Conservation (phyloP, 2,888 invertebrate genomes). For the Falcaria lacertinaria region DNA sequence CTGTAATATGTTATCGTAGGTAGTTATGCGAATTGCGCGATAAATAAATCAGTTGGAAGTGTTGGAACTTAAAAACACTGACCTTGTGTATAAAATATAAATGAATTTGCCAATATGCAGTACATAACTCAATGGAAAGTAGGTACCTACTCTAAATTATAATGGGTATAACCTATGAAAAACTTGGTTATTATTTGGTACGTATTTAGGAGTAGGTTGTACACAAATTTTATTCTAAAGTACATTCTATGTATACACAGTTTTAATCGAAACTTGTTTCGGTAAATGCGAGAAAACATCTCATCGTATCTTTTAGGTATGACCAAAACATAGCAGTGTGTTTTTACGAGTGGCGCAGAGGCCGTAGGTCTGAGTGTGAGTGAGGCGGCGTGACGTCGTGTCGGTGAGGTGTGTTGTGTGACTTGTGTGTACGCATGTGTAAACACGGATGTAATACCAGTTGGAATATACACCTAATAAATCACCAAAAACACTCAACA, state of each 20-base stretch:
- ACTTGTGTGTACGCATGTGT: conserved; percentile 35
- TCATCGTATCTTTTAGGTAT: conserved; percentile 22
- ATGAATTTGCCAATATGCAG: too few species aligned
- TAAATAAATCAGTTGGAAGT: too few species aligned
- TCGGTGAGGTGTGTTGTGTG: conserved; percentile 58
- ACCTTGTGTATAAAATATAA: too few species aligned
- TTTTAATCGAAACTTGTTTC: neutral
- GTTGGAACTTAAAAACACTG: too few species aligned
- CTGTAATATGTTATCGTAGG: conserved; percentile 20
- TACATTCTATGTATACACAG: neutral
- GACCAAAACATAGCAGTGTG: conserved; percentile 34
- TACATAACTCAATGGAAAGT: too few species aligned
- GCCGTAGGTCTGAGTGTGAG: conserved; percentile 55
- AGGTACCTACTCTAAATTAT: too few species aligned
- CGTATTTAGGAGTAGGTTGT: too few species aligned
- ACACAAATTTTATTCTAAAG: too few species aligned
- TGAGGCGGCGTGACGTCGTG: conserved; percentile 55
- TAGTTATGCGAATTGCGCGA: too few species aligned
- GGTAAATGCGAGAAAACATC: neutral
- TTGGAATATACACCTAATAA: conserved; percentile 30
- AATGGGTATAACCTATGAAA: too few species aligned
- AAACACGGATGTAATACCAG: conserved; percentile 56
- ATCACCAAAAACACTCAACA: conserved; percentile 13
- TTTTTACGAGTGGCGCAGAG: conserved; percentile 54
- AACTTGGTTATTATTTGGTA: too few species aligned